Percentiles rank a stretch among this genome's conserved stretches.
Conservation (phyloP, 2,888 invertebrate species). For the Girardia tigrina region DNA sequence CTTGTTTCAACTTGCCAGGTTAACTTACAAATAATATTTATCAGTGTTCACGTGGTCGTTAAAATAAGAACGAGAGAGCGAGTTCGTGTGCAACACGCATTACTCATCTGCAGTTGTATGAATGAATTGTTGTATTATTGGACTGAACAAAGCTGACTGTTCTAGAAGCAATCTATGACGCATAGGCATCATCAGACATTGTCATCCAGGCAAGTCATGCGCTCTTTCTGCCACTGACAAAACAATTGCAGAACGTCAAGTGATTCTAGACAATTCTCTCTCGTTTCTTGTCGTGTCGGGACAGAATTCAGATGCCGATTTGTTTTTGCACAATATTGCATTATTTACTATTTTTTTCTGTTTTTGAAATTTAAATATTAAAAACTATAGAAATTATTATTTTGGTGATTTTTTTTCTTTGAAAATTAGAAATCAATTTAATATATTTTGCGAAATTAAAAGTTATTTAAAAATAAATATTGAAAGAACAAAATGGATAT, state of each 20-base stretch:
- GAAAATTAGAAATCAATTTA: no score
- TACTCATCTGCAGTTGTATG: slow-evolving; percentile 11
- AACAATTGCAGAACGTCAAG: slow-evolving; percentile 1
- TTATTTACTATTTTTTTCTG: no score
- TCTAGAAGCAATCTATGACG: slow-evolving; percentile 17
- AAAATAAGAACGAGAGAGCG: no score
- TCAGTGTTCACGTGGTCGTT: neutral
- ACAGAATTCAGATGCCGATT: no score
- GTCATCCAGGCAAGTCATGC: slow-evolving; percentile 23
- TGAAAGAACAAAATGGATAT: no score
- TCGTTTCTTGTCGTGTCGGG: no score
- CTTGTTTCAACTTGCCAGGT: slow-evolving; percentile 10
- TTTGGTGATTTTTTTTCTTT: no score
- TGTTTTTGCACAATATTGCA: no score
- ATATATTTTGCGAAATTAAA: no score
- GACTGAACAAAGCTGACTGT: slow-evolving; percentile 23
- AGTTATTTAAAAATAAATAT: no score
- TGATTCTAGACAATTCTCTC: neutral
- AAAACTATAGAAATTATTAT: no score
- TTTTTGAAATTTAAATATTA: no score
- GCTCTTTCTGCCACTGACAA: neutral
- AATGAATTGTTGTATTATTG: neutral
- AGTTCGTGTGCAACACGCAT: neutral
- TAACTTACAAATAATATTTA: slow-evolving; percentile 11
- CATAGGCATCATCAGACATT: slow-evolving; percentile 23